Base-by-base conservation (phyloP, 1,140 invertebrate genomes). In the Mya arenaria region DNA sequence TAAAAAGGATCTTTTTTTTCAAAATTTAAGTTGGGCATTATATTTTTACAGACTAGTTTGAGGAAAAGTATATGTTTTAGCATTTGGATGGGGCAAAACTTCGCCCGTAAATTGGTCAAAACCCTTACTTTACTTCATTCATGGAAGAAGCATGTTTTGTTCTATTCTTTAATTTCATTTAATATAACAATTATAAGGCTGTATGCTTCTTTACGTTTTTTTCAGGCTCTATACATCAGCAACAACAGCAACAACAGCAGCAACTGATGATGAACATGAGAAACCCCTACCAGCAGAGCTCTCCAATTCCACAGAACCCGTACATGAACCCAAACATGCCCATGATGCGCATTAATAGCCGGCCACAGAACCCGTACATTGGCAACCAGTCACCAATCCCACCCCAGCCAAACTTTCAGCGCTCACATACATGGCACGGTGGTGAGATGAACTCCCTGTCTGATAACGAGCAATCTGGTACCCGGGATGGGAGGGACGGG, bases 401-500 rank as follows among this genome's bases (percentile, higher is more conserved):
- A 56, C 32, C 39, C 32, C 52, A 4, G 13, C 63, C 75, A 25
- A 39, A 37, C 68, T 68, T 78, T 39, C 75, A 68, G 2, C 25
- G 75, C 56, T 78, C 75, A 36, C 19, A 78, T 36, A 68, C 63
- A 10, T 78, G 75, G 75, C 75, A 78, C 36, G 75, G 62, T 23
- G 30, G 41, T 19, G 75, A 62, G 23, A 17, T 13, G 10, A n/a
- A 48, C 44, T 48, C 44, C n/a, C 10, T 13, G 10, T n/a, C n/a
- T n/a, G n/a, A n/a, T n/a, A n/a, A n/a, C n/a, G n/a, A n/a, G n/a
- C n/a, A n/a, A n/a, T n/a, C n/a, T n/a, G n/a, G n/a, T n/a, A n/a
- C n/a, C n/a, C n/a, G n/a, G n/a, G n/a, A n/a, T n/a, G 60, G 32
- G 28, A 34, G 25, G 15, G 60, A 62, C 4, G 32, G 60, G 2